phyloP scores from a whole-genome alignment of 2,113 vertebrate genomes.

The Chloropsis hardwickii region DNA sequence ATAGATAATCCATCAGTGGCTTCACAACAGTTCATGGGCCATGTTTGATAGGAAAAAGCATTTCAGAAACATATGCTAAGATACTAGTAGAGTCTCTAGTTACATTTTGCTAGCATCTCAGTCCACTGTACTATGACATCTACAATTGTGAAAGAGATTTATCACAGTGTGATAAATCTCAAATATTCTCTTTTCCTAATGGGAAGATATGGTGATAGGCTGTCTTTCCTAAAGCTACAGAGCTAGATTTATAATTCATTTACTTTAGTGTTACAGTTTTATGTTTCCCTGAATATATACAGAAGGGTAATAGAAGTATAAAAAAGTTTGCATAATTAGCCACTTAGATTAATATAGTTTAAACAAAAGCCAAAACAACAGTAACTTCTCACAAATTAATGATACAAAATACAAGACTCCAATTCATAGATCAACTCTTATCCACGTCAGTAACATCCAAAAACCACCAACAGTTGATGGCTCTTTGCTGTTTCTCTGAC shows the following conservation, averaged over 20 bases:
- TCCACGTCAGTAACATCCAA: neutral
- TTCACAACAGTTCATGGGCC: neutral
- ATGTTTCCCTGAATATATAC: neutral
- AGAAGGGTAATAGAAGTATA: neutral
- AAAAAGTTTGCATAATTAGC: neutral
- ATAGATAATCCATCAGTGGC: neutral
- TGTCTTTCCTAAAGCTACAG: neutral
- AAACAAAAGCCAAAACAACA: neutral
- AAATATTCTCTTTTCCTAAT: neutral
- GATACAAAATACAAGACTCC: neutral
- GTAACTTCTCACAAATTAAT: neutral
- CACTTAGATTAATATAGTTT: neutral
- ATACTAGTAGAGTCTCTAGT: neutral
- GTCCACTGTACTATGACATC: neutral
- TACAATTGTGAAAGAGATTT: neutral
- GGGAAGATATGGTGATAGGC: neutral
- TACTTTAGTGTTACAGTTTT: neutral
- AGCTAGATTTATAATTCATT: neutral
- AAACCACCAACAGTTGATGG: neutral
- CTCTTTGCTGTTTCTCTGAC: constrained; percentile 20
- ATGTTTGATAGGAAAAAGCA: neutral
- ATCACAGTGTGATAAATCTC: neutral
- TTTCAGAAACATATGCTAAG: neutral
- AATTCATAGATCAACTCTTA: neutral
- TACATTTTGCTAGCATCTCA: neutral